Conservation (phyloP, 1,140 invertebrate genomes). For the Sarcophaga bullata region DNA sequence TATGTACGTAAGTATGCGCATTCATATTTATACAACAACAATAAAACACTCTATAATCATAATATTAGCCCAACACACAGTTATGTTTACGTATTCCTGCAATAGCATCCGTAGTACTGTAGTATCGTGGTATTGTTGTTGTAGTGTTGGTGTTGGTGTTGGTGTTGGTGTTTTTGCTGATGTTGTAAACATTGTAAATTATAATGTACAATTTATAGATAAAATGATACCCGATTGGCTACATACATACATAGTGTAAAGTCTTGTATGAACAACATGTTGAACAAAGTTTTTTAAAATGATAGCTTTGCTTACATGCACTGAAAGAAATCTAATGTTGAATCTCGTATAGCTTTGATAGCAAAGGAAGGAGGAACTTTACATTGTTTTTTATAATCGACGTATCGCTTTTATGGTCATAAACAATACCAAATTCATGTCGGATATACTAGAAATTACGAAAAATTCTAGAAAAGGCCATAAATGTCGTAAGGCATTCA, state of each 20-base stretch:
- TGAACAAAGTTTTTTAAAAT: not conserved
- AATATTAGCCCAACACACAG: not conserved
- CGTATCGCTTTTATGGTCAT: too few relatives aligned
- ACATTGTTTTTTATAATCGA: too few relatives aligned
- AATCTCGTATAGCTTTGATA: too few relatives aligned
- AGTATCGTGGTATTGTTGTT: not conserved
- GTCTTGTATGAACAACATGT: not conserved
- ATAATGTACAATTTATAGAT: slow-evolving; percentile 29
- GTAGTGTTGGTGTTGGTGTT: not conserved
- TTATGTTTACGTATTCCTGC: not conserved
- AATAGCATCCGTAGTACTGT: too few relatives aligned
- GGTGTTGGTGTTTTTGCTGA: slow-evolving; percentile 22
- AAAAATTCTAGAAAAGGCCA: too few relatives aligned
- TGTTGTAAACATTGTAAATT: slow-evolving; percentile 16
- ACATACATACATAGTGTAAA: not conserved
- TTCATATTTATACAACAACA: not conserved
- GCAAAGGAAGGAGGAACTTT: too few relatives aligned
- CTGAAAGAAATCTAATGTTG: too few relatives aligned
- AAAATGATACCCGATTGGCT: not conserved
- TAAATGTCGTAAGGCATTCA: too few relatives aligned
- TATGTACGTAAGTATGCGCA: slow-evolving; percentile 54
- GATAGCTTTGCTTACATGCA: too few relatives aligned
- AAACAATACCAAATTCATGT: too few relatives aligned
- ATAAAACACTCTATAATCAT: slow-evolving; percentile 14
- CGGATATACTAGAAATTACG: too few relatives aligned